These are phyloP conservation scores for Platichthys flesus DNA, from an alignment of 2,113 vertebrate species.

Conservation along the genomic window DNA sequence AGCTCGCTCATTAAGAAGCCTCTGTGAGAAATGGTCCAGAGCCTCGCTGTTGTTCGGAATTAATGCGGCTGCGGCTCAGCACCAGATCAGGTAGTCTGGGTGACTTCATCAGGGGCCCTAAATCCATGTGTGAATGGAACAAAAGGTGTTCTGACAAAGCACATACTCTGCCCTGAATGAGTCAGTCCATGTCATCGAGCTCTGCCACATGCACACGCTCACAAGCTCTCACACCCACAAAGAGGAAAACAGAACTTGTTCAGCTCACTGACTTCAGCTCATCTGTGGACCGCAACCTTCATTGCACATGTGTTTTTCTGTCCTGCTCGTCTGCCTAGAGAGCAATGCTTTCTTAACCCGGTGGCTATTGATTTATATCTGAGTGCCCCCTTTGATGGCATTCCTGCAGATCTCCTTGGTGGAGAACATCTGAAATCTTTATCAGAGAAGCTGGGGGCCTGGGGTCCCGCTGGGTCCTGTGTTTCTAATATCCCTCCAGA, in stretches of 20 bases:
- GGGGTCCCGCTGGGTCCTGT: conserved; percentile 39
- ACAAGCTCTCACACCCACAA: conserved; percentile 32
- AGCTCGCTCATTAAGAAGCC: conserved; percentile 56
- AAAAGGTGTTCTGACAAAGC: conserved; percentile 66
- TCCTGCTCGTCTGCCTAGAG: conserved; percentile 32
- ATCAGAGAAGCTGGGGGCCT: conserved; percentile 58
- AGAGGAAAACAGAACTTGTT: conserved; percentile 53
- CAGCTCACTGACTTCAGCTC: conserved; percentile 45
- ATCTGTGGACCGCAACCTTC: conserved; percentile 45
- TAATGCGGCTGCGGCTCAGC: conserved; percentile 64
- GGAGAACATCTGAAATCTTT: conserved; percentile 82
- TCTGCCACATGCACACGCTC: conserved; percentile 35
- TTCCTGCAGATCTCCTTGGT: conserved; percentile 44
- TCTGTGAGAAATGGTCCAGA: conserved; percentile 62
- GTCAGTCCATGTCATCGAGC: conserved; percentile 65
- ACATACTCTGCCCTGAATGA: conserved; percentile 66
- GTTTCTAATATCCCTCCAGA: conserved; percentile 59
- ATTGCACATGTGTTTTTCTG: conserved; percentile 68
- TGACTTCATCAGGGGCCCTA: conserved; percentile 60
- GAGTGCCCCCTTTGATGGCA: conserved; percentile 52
- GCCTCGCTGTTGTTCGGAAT: conserved; percentile 60
- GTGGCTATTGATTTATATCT: conserved; percentile 67
- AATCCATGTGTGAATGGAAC: conserved; percentile 67
- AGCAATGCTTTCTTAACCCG: conserved; percentile 45
- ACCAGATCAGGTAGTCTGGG: conserved; percentile 56